Base-by-base conservation (phyloP, 2,888 invertebrate species). In the Catocala nupta region DNA sequence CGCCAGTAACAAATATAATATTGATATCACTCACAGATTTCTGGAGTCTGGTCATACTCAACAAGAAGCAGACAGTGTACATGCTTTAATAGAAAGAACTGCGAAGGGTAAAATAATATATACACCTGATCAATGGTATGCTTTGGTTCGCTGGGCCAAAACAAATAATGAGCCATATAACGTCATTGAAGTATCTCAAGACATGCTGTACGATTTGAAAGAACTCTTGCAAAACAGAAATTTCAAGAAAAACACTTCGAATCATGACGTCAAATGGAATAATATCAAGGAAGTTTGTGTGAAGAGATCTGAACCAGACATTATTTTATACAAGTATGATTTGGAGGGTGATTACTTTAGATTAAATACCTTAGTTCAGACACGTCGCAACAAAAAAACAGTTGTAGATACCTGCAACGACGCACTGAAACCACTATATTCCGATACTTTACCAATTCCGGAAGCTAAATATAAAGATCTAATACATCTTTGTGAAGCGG, bases 21-120 rank as follows among this genome's bases (percentile, higher is more conserved):
- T 63, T 43, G 43, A 51, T 36, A 55, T 55, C 50, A 55, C 50
- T 16, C 51, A 53, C 16, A 13, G 58, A 25, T 66, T 57, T 56
- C 36, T 70, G 7, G 61, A 65, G 33, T 51, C 47, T n/a, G 65
- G 63, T 13, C 70, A 66, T 16, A 70, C 62, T 5, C 66, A 70
- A 55, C 48, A 59, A 25, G 62, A 63, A 44, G 56, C 49, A 49
- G 34, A 62, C 55, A 47, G 58, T 48, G 8, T 61, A 49, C 39
- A 51, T 51, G 51, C n/a, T 51, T 9, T 25, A 10, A 39, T 39
- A 9, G 51, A 45, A 12, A 45, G 44, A 45, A 12, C 12, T 45
- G n/a, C 44, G 5, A 45, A 45, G 12, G 44, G 44, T 12, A 45
- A 45, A 45, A 45, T 45, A n/a, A 45, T 45, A 12, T 45, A 45